Conservation (phyloP, 2,797 vertebrate genomes). For the Eulemur coronatus region DNA sequence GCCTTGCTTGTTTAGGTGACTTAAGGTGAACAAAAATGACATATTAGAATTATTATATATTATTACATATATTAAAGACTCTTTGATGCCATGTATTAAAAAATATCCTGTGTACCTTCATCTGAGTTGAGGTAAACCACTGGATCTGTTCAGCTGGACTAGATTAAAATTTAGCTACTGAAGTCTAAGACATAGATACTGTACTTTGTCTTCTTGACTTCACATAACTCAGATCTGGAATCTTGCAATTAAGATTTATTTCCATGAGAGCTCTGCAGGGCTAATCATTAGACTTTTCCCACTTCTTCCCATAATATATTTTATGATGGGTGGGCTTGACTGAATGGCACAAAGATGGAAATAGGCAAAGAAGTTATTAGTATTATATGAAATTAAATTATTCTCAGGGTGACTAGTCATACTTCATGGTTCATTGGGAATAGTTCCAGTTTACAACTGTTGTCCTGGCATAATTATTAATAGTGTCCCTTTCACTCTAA, state of each 20-base stretch:
- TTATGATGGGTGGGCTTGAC: neutral
- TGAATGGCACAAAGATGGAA: neutral
- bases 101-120: neutral
- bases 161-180: constrained; percentile 13
- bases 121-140: neutral
- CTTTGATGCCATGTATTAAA: neutral
- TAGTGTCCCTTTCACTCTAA: neutral
- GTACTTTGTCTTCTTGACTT: neutral
- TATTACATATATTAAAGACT: neutral
- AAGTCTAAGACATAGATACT: neutral
- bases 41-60: neutral
- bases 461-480: constrained; percentile 12
- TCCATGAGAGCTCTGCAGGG: neutral
- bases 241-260: neutral
- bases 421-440: neutral
- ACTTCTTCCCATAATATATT: neutral
- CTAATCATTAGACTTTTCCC: neutral
- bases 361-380: constrained; percentile 25
- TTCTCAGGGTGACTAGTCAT: neutral
- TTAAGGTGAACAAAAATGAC: neutral
- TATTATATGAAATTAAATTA: constrained; percentile 27
- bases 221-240: neutral
- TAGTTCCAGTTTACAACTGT: constrained; percentile 1
- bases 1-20: neutral
- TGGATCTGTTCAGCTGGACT: neutral